Evolutionary conservation across 2,888 invertebrate genomes (phyloP), one percentile per base, ranked within the genome.

Genomic region (Drosophila nr. perissopoda): DNA sequence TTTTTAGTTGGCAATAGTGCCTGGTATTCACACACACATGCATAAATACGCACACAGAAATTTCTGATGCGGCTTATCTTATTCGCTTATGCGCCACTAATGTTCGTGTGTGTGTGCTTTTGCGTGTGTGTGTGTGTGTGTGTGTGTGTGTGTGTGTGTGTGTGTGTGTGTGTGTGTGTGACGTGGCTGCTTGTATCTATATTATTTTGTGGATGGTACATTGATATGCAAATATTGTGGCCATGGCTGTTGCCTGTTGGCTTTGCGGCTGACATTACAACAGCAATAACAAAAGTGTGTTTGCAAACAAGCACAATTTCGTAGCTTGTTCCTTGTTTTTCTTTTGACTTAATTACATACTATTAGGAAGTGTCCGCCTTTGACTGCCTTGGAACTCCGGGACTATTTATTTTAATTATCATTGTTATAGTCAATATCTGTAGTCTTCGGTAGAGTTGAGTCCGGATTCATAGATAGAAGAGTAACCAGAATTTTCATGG

Each of bases 141-240:
- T 21, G 16, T 31, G 33, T 10, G 33, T 16, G 36, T 2, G 7
- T 7, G 18, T 40, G 11, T 3, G 1, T 42, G 42, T 11, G 5
- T 4, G 18, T 40, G 11, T 11, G 6, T 40, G 40, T 10, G 40
- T 0, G n/a, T 13, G 42, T 13, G 46, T 7, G 11, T 42, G 21
- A 13, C 11, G 13, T 46, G 16, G 4, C 46, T 46, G 46, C 1
- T 46, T 46, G 25, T 25, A 46, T 51, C n/a, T 36, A 21, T 46
- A 34, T 31, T 16, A 42, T 27, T 42, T 48, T 40, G 46, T 21
- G 29, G 52, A 33, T 10, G 33, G 33, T 70, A 81, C 78, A 83
- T 86, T 82, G 79, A 79, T 81, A 88, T 88, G 85, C 66, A 83
- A 84, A 83, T 82, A 69, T 64, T 68, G 64, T 59, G 51, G 65